Base-by-base conservation (phyloP, 2,797 vertebrate genomes). In the Loris lydekkerianus region DNA sequence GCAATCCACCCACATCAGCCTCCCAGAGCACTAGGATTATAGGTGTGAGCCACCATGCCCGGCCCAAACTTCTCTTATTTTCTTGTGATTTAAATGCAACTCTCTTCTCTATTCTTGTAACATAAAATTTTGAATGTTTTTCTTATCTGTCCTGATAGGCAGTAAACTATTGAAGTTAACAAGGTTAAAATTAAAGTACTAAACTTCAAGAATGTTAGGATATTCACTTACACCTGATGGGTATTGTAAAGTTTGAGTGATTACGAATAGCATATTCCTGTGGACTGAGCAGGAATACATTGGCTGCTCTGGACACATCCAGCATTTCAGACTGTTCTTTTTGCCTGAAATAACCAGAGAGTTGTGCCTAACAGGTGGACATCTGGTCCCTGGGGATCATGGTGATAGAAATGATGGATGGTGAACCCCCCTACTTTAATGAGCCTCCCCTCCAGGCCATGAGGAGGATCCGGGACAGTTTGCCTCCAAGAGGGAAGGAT, bases 381-480 rank as follows among this genome's bases (percentile, higher is more conserved):
- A 99, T 99, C 98, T 99, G 99, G 99, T 99, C 99, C 84, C 98
- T 99, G 75, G 99, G 99, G 82, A 99, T 99, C 98, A 99, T 99
- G 99, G 99, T 99, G 96, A 99, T 99, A 13, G 99, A 99, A 98
- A 99, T 99, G 99, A 99, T 99, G 34, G 99, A 99, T 0, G 99
- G 99, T 0, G 99, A 99, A 43, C 99, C 99, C 2, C 99, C 99
- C 0, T 99, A 99, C 97, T 99, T 99, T 97, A 99, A 99, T 0
- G 99, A 99, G 98, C 99, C 99, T 7, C 99, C 99, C 2, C 99
- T 99, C 96, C 99, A 99, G 98, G 99, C 99, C 96, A 99, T 99
- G 99, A 99, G 99, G 98, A 99, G 99, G 96, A 99, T 99, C 98
- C 99, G 99, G 91, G 99, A 99, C 98, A 99, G 99, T 98, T 98